These are phyloP conservation scores for Melozone crissalis DNA, from an alignment of 2,113 vertebrate genomes.

Conservation along the genomic window DNA sequence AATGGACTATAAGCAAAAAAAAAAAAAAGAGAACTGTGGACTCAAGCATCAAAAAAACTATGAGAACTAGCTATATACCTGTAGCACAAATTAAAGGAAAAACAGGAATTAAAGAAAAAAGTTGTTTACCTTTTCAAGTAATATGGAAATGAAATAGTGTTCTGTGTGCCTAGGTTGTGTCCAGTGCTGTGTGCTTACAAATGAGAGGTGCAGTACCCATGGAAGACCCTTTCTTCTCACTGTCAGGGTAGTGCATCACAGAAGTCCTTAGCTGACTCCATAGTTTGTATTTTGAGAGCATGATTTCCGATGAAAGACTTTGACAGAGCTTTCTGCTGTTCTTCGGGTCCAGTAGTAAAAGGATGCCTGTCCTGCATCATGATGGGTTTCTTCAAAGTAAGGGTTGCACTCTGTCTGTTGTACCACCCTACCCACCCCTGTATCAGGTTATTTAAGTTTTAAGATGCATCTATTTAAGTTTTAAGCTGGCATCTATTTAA, in stretches of 20 bases:
- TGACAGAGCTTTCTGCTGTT: neutral
- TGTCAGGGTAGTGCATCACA: neutral
- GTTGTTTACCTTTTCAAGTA: neutral
- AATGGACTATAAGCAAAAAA: neutral
- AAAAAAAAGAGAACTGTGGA: neutral
- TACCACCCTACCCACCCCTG: neutral
- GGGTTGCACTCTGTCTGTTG: neutral
- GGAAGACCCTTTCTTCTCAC: neutral
- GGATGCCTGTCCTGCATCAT: neutral
- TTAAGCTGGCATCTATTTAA: neutral
- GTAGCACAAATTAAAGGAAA: neutral
- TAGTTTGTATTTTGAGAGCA: neutral
- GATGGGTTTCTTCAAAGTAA: neutral
- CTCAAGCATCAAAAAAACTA: neutral
- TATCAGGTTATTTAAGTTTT: neutral
- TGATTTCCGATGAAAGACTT: neutral
- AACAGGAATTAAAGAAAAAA: neutral
- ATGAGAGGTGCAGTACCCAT: neutral
- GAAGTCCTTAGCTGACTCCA: neutral
- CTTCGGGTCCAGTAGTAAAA: neutral
- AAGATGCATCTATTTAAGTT: neutral
- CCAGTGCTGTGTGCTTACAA: rapidly evolving
- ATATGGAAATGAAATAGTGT: neutral
- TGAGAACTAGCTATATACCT: neutral
- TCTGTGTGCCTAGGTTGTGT: neutral